Percentiles rank a stretch among this genome's conserved stretches.
Conservation (phyloP, 1,140 invertebrate species). For the Carcinoscorpius rotundicauda region DNA sequence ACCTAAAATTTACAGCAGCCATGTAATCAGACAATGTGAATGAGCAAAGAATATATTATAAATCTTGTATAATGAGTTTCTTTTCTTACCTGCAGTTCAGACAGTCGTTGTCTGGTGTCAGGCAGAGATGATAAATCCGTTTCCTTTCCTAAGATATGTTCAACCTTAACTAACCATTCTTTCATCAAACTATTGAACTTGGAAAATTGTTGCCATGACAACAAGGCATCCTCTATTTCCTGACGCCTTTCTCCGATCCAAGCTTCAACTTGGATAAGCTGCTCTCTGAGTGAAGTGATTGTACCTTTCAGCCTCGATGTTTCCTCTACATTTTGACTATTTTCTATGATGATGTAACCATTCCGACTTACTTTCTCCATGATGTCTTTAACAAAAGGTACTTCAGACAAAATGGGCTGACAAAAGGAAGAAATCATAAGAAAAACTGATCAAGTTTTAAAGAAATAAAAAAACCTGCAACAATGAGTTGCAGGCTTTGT, state of each 20-base stretch:
- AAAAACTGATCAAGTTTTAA: too few species aligned
- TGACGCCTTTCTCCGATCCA: constrained; percentile 69
- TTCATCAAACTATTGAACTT: constrained; percentile 65
- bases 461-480: too few species aligned
- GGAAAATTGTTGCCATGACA: constrained; percentile 75
- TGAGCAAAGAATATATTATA: too few species aligned
- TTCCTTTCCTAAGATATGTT: constrained; percentile 46
- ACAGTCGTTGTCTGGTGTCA: constrained; percentile 66
- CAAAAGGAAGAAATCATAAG: too few species aligned
- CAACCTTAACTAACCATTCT: constrained; percentile 69
- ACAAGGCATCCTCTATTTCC: constrained; percentile 69
- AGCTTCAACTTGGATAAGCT: constrained; percentile 55
- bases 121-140: constrained; percentile 46
- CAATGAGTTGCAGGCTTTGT: too few species aligned
- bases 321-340: constrained; percentile 60
- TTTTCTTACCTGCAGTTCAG: constrained; percentile 52
- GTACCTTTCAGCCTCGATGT: constrained; percentile 51
- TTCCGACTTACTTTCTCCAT: constrained; percentile 62
- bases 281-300: constrained; percentile 57
- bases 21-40: too few species aligned
- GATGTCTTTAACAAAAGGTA: constrained; percentile 55
- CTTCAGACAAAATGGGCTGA: constrained; percentile 58
- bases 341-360: constrained; percentile 61
- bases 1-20: too few species aligned
- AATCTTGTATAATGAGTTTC: too few species aligned